phyloP scores from a whole-genome alignment of 2,888 invertebrate species.

The Acrobasis suavella region DNA sequence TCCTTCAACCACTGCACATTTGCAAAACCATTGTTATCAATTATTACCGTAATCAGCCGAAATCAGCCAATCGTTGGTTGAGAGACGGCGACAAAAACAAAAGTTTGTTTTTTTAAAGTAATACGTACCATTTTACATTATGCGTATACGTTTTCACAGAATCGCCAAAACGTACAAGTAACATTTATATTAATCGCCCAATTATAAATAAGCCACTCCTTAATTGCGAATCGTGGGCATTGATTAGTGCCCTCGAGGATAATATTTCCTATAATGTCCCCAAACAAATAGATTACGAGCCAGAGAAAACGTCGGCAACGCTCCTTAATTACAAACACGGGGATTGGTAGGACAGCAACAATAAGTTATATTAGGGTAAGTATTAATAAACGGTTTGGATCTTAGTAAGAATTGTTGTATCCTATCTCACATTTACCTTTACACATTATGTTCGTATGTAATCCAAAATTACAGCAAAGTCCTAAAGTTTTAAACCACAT shows the following conservation, averaged over 20 bases:
- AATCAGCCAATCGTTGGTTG: too few relatives aligned
- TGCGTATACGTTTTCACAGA: background rate
- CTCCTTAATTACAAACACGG: conserved; percentile 22
- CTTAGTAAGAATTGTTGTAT: background rate
- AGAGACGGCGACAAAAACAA: too few relatives aligned
- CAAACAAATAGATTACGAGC: conserved; percentile 24
- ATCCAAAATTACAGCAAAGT: too few relatives aligned
- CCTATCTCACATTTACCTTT: too few relatives aligned
- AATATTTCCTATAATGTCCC: conserved; percentile 24
- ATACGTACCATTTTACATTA: too few relatives aligned
- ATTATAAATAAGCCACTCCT: conserved; percentile 36
- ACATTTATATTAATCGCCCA: conserved; percentile 31
- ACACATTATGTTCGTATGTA: too few relatives aligned
- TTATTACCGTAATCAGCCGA: too few relatives aligned
- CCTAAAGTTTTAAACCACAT: too few relatives aligned
- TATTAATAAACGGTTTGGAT: conserved; percentile 5
- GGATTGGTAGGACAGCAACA: background rate
- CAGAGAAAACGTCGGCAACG: conserved; percentile 11
- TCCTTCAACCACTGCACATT: too few relatives aligned
- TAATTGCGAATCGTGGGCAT: conserved; percentile 40
- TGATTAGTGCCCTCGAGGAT: conserved; percentile 32
- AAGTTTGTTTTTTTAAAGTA: too few relatives aligned
- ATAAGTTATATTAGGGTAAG: conserved; percentile 6
- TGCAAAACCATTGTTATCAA: too few relatives aligned
- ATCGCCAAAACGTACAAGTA: background rate